Evolutionary conservation across 2,888 invertebrate genomes (phyloP).

Genomic region (Drosophila mayaguana): DNA sequence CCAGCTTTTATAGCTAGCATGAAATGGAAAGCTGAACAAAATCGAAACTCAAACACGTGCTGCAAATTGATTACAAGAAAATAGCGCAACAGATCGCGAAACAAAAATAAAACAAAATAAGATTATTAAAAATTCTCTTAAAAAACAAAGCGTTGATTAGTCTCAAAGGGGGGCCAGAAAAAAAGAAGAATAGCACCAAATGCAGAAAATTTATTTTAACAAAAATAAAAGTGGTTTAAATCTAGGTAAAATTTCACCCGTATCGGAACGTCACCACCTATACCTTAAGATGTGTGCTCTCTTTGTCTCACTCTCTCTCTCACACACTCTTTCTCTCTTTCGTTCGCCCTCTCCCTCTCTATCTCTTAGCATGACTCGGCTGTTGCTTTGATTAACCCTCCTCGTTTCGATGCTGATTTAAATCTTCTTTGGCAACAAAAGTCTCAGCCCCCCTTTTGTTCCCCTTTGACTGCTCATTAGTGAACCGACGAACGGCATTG

Average conservation of each 20-base stretch:
- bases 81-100: conserved; percentile 15
- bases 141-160: conserved; percentile 55
- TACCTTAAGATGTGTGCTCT: conserved; percentile 7
- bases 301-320: background rate
- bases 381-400: conserved; percentile 16
- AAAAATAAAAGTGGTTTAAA: conserved; percentile 35
- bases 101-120: conserved; percentile 14
- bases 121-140: conserved; percentile 53
- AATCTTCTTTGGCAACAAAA: conserved; percentile 48
- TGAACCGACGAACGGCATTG: conserved; percentile 40
- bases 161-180: conserved; percentile 23
- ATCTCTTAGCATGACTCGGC: conserved; percentile 1
- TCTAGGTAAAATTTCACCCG: conserved; percentile 32
- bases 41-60: conserved; percentile 61
- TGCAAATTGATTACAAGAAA: conserved; percentile 66
- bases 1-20: conserved; percentile 17
- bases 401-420: conserved; percentile 50
- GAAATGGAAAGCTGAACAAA: conserved; percentile 70
- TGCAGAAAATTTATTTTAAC: background rate
- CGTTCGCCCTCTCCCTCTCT: background rate
- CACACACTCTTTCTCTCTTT: background rate
- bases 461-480: conserved; percentile 45
- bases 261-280: conserved; percentile 17
- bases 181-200: conserved; percentile 8
- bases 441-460: conserved; percentile 12